Evolutionary conservation across 2,797 vertebrate species (phyloP).

Genomic region (Chiloscyllium punctatum): DNA sequence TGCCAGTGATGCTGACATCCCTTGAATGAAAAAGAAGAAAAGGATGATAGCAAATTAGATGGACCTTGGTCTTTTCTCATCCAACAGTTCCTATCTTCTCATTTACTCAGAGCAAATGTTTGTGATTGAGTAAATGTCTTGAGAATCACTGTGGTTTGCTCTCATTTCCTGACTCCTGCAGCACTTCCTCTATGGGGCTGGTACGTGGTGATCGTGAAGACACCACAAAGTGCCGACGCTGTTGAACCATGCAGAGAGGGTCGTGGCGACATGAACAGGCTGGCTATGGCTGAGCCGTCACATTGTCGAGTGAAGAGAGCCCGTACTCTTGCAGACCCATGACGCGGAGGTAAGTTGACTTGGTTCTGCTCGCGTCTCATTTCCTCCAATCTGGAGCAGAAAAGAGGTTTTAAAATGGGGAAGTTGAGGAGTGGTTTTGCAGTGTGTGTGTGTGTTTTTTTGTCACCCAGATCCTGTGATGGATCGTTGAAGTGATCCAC

Average conservation of each 20-base stretch:
- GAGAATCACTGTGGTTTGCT: conserved; percentile 66
- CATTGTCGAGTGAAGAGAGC: background rate
- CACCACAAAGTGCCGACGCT: background rate
- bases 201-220: background rate
- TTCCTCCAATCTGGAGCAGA: background rate
- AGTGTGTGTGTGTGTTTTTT: too few species aligned
- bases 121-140: conserved; percentile 59
- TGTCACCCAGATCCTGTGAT: too few species aligned
- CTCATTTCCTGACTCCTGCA: conserved; percentile 68
- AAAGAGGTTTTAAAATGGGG: conserved; percentile 7
- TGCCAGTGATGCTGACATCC: background rate
- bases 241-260: background rate
- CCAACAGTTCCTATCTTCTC: background rate
- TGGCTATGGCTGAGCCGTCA: background rate
- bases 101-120: conserved; percentile 46
- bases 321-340: background rate
- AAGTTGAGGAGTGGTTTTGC: background rate
- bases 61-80: background rate
- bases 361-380: background rate
- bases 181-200: conserved; percentile 63
- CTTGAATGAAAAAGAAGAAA: background rate
- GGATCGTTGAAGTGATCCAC: background rate
- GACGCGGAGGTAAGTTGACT: background rate
- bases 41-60: background rate
- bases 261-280: background rate